phyloP scores from a whole-genome alignment of 2,797 vertebrate genomes.

The Anniella stebbinsi region DNA sequence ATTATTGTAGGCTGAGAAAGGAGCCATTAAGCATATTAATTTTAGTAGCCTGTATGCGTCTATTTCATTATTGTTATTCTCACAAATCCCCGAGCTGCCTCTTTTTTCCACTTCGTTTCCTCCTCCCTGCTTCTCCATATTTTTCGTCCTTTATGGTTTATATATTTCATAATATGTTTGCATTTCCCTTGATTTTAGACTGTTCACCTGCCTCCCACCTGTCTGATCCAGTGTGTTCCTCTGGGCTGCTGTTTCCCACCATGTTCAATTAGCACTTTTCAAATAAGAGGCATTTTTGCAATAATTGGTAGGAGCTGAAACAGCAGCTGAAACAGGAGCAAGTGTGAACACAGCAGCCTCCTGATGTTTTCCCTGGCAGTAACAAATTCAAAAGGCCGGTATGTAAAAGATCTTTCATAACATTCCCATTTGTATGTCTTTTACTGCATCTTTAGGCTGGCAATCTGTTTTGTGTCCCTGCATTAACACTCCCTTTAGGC shows the following conservation, averaged over 20 bases:
- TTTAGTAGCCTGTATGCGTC: background rate
- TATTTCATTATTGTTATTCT: constrained; percentile 3
- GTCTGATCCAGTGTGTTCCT: constrained; percentile 11
- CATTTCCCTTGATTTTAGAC: constrained; percentile 2
- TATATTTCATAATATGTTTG: constrained; percentile 14
- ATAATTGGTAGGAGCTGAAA: constrained; percentile 11
- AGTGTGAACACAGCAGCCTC: constrained; percentile 22
- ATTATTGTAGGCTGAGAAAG: constrained; percentile 6
- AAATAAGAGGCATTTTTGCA: constrained; percentile 18
- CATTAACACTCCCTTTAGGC: background rate
- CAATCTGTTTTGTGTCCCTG: background rate
- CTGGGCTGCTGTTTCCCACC: constrained; percentile 22
- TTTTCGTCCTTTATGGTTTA: background rate
- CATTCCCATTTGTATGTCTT: background rate
- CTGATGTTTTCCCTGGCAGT: constrained; percentile 29
- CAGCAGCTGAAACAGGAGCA: constrained; percentile 20
- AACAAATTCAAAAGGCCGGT: constrained; percentile 4
- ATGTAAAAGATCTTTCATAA: background rate
- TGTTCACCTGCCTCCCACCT: constrained; percentile 22
- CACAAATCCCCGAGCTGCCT: background rate
- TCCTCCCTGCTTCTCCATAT: background rate
- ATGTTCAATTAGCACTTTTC: constrained; percentile 40
- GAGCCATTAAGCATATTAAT: constrained; percentile 8
- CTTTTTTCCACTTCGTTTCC: background rate
- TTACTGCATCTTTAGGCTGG: background rate